Evolutionary conservation across 2,888 invertebrate species (phyloP).

Genomic region (Caenorhabditis japonica): DNA sequence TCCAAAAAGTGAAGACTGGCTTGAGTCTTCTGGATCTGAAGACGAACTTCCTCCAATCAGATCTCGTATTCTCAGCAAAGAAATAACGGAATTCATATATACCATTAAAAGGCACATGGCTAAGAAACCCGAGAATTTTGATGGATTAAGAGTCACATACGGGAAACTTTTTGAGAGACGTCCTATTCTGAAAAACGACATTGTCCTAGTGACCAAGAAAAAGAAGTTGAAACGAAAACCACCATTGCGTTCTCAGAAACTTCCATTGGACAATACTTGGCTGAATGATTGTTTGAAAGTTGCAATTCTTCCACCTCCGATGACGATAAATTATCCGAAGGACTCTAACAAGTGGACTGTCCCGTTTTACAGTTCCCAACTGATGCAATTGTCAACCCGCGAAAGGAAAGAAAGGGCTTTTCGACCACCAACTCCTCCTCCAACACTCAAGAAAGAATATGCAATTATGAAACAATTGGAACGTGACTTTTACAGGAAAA

Average conservation of each 20-base stretch:
- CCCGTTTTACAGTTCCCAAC: constrained; percentile 23
- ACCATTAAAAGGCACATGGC: constrained; percentile 27
- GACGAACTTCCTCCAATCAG: constrained; percentile 42
- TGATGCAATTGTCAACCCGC: neutral
- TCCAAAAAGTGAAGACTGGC: constrained; percentile 34
- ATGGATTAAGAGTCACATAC: constrained; percentile 23
- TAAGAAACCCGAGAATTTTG: constrained; percentile 19
- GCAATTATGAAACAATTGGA: constrained; percentile 20
- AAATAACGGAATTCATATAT: constrained; percentile 26
- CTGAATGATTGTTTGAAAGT: constrained; percentile 13
- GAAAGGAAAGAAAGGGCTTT: constrained; percentile 12
- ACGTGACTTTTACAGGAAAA: neutral
- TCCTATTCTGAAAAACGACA: constrained; percentile 36
- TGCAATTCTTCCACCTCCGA: constrained; percentile 2
- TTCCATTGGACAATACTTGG: constrained; percentile 27
- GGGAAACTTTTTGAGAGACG: constrained; percentile 41
- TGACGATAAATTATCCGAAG: neutral
- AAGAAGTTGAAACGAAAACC: constrained; percentile 7
- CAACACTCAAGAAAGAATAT: constrained; percentile 3
- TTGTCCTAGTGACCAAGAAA: constrained; percentile 32
- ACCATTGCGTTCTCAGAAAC: constrained; percentile 12
- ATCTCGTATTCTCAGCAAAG: constrained; percentile 27
- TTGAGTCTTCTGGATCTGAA: constrained; percentile 41
- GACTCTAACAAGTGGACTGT: constrained; percentile 31
- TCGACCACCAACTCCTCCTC: constrained; percentile 36